Evolutionary conservation across 2,888 invertebrate species (phyloP), one percentile per base, ranked within the genome.

Genomic region (Chesias legatella): DNA sequence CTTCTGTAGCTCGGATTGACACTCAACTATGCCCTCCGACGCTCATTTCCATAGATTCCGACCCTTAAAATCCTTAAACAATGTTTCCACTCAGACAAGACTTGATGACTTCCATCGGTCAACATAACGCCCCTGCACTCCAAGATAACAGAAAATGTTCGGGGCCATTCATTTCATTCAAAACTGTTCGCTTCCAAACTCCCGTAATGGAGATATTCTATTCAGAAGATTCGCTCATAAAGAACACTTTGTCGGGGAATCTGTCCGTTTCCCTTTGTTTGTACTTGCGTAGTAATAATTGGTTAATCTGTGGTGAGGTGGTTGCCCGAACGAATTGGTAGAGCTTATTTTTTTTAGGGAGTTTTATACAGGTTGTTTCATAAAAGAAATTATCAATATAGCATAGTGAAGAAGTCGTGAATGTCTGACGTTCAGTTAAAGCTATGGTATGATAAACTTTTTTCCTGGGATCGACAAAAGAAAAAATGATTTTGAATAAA

Each of bases 221-320:
- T 58, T 56, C 51, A 48, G 51, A 57, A 60, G 57, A 60, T 64
- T 63, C 48, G 48, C 50, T 58, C 63, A 59, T 60, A 56, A 64
- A 64, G 51, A 54, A 59, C 53, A 51, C 58, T 66, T 61, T 58
- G 53, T 46, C 31, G 34, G 51, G 42, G 43, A 58, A 33, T 28
- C 22, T 10, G 11, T 28, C 13, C 27, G 28, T 48, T 58, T 54
- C 40, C 36, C 42, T 56, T 51, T 61, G 58, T 60, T 56, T 53
- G 49, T 42, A 32, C 13, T 10, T 17, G 13, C 5, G 13, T 5
- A 17, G 3, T 17, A 3, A 17, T 17, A 17, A 17, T 17, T 17
- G 5, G 3, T 17, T 17, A 17, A 3, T 17, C 13, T 17, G 13
- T 26, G 38, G 17, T 31, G 43, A 44, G 32, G 36, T 34, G 48